A percentile compares a stretch with the other conserved stretches of the same genome.
These are phyloP conservation scores for Saguinus oedipus DNA, from an alignment of 2,797 vertebrate genomes.

Conservation along the genomic window DNA sequence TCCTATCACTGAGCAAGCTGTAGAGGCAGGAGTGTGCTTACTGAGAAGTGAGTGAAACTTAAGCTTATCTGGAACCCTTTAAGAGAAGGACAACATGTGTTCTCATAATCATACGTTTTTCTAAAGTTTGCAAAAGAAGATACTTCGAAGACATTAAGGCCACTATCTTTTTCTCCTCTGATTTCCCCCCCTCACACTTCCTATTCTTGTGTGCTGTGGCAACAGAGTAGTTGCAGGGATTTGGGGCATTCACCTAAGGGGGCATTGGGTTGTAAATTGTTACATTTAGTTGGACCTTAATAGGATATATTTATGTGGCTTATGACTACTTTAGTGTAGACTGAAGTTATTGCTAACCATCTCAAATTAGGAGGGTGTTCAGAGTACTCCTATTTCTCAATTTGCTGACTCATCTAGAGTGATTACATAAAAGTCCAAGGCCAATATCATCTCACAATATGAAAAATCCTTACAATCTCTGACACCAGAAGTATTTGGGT, in stretches of 20 bases:
- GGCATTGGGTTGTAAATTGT: not conserved
- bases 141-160: not conserved
- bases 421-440: not conserved
- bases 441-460: not conserved
- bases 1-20: not conserved
- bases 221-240: not conserved
- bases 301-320: not conserved
- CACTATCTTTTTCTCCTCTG: not conserved
- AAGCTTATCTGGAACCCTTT: not conserved
- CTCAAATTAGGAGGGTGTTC: not conserved
- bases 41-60: not conserved
- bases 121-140: not conserved
- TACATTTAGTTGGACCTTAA: not conserved
- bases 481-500: not conserved
- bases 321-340: not conserved
- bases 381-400: not conserved
- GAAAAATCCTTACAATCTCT: not conserved
- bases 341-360: not conserved
- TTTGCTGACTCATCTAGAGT: not conserved
- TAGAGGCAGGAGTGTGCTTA: not conserved
- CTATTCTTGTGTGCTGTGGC: not conserved
- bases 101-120: not conserved
- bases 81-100: not conserved
- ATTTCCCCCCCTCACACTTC: not conserved
- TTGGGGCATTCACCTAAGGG: not conserved